Percentiles rank a stretch among this genome's conserved stretches.
These are phyloP conservation scores for Sweltsa coloradensis DNA, from an alignment of 1,140 invertebrate species.

Conservation along the genomic window DNA sequence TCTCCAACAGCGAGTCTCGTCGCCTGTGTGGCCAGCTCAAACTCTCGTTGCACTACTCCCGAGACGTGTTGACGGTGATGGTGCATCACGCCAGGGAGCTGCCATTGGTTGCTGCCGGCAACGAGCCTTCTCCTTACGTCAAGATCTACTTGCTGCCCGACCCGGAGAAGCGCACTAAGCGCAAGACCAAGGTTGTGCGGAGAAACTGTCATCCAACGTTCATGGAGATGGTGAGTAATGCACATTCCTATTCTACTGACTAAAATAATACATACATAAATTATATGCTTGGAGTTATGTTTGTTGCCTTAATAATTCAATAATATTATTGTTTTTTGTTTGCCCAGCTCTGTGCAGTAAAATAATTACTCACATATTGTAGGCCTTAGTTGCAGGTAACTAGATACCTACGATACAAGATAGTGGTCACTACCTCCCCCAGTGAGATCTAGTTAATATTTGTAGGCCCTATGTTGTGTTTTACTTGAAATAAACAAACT, in stretches of 20 bases:
- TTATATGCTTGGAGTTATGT: background rate
- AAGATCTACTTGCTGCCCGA: conserved; percentile 88
- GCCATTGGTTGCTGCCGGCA: conserved; percentile 52
- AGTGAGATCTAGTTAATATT: too few species aligned
- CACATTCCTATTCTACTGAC: too few species aligned
- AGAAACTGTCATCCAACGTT: conserved; percentile 90
- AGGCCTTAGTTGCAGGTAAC: too few species aligned
- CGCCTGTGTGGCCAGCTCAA: conserved; percentile 37
- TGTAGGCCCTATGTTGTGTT: too few species aligned
- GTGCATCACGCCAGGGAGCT: conserved; percentile 80
- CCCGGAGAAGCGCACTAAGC: conserved; percentile 78
- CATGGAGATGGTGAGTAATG: conserved; percentile 81
- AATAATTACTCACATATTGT: too few species aligned
- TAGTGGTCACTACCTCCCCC: too few species aligned
- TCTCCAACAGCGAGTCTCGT: conserved; percentile 19
- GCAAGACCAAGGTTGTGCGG: conserved; percentile 88
- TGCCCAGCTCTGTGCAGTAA: too few species aligned
- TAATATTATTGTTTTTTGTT: conserved; percentile 3
- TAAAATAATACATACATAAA: too few species aligned
- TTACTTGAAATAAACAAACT: too few species aligned
- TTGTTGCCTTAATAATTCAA: conserved; percentile 4
- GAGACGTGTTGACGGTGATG: conserved; percentile 70
- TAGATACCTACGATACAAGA: too few species aligned
- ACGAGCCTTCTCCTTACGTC: conserved; percentile 83
- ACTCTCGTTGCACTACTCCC: conserved; percentile 70